Base-by-base conservation (phyloP, 2,888 invertebrate species). In the Drosophila demipolita region DNA sequence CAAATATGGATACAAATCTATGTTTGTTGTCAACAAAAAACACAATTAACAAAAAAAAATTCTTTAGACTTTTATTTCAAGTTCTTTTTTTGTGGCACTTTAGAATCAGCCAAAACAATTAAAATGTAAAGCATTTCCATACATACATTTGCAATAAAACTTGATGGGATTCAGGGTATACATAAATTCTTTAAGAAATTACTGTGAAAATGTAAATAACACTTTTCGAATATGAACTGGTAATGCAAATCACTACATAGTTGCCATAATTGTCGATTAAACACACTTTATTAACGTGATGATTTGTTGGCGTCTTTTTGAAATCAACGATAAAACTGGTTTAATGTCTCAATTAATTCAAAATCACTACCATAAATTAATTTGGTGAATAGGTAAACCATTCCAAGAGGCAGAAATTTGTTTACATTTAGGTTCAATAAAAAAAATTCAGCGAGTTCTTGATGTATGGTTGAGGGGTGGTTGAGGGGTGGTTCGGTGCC, bases 301-400 rank as follows among this genome's bases (percentile, higher is more conserved):
- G 42, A 53, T 40, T 78, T 73, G 55, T 75, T 73, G 63, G 55
- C 52, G 58, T 50, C 69, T 79, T 84, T 68, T 81, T 75, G 80
- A 62, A 79, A 64, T 68, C 59, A 66, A 70, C 63, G 59, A 82
- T 80, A 65, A 87, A 87, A 76, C 76, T 66, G 54, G 59, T 55
- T 89, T 87, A 78, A 87, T 89, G 88, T 83, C 89, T 87, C 83
- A 89, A 89, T 87, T 89, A 87, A 83, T 66, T 70, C 53, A 71
- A 62, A 80, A 57, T 66, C 65, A 58, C 68, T 67, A 74, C 76
- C 71, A 87, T 82, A 77, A 84, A 67, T 69, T 70, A 72, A 49
- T 53, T 45, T 20, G 4, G 45, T 58, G 12, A 17, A 23, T 55
- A 75, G 64, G 66, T 79, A 65, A 29, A 11, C 11, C 35, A 23